phyloP scores from a whole-genome alignment of 2,113 vertebrate species.

The Mustela nigripes region DNA sequence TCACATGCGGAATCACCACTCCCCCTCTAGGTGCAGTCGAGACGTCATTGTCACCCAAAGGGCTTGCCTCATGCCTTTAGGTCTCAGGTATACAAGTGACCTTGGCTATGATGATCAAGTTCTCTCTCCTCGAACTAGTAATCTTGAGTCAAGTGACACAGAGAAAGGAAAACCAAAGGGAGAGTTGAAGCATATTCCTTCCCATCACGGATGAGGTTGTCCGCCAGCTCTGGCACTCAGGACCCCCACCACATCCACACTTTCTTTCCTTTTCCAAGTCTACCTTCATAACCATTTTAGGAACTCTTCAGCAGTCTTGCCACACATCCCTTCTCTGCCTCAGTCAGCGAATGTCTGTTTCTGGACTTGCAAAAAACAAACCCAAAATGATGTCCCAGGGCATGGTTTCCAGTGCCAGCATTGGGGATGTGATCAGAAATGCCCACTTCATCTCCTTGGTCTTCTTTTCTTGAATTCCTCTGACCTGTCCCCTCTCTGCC shows the following conservation, averaged over 20 bases:
- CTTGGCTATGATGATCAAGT: neutral
- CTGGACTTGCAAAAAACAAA: neutral
- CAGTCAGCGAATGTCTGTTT: neutral
- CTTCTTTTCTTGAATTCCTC: neutral
- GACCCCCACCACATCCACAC: neutral
- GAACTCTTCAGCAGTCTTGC: neutral
- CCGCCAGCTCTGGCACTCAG: too few relatives aligned
- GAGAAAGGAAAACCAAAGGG: too few relatives aligned
- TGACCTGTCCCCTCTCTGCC: neutral
- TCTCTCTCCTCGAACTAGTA: neutral
- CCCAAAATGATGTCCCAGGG: neutral
- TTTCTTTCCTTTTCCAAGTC: neutral
- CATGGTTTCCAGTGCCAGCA: neutral
- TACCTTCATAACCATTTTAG: neutral
- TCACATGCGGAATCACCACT: neutral
- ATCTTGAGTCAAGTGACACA: neutral
- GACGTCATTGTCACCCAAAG: neutral
- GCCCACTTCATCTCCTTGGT: fast-evolving
- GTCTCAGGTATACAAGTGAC: neutral
- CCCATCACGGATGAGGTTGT: fast-evolving
- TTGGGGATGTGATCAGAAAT: neutral
- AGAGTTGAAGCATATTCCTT: neutral
- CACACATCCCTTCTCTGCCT: neutral
- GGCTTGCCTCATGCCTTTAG: fast-evolving
- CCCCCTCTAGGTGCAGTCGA: neutral